Evolutionary conservation across 2,797 vertebrate genomes (phyloP).

Genomic region (Anniella stebbinsi): DNA sequence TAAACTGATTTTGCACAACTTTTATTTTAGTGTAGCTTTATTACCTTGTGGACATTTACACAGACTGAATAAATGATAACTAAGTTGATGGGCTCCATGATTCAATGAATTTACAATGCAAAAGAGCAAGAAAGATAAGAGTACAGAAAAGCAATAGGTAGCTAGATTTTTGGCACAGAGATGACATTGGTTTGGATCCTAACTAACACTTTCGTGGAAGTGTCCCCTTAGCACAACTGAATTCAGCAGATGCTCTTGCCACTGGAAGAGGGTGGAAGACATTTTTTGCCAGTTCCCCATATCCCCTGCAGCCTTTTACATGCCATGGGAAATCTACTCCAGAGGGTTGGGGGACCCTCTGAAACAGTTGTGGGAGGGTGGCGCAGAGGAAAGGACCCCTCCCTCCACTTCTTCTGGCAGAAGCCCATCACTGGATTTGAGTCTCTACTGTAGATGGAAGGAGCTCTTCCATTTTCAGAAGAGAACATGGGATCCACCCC

Average conservation of each 20-base stretch:
- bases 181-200: background rate
- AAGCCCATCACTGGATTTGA: background rate
- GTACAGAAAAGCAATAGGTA: background rate
- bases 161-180: background rate
- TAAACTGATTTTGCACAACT: background rate
- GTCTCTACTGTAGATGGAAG: background rate
- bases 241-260: background rate
- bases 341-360: background rate
- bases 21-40: background rate
- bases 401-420: too few relatives aligned
- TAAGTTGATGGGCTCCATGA: background rate
- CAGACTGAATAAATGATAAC: background rate
- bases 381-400: background rate
- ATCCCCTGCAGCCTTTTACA: background rate
- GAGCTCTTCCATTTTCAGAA: background rate
- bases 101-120: background rate
- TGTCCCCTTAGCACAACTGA: too few relatives aligned
- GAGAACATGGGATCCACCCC: background rate
- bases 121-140: conserved; percentile 5
- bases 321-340: background rate
- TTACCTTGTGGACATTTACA: background rate
- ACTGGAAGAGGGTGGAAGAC: background rate
- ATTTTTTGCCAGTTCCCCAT: background rate
- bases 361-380: background rate
- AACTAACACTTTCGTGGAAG: background rate